Conservation (phyloP, 2,888 invertebrate species). For the Lacanobia wlatinum region DNA sequence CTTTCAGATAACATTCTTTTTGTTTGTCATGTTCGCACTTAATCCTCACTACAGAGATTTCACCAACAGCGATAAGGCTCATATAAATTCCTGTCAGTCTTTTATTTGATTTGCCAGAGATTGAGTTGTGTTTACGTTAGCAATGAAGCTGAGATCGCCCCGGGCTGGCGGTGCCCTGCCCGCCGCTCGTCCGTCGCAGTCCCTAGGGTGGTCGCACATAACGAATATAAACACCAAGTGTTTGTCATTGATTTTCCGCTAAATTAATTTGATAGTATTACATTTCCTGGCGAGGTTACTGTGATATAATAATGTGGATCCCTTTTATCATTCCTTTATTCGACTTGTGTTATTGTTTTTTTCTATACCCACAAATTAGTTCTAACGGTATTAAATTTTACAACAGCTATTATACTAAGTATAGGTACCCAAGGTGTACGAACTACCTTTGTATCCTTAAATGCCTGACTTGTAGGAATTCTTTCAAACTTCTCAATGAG, state of each 20-base stretch:
- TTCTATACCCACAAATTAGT: background rate
- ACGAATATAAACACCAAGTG: conserved; percentile 84
- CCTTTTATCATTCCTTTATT: conserved; percentile 27
- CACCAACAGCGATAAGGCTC: conserved; percentile 30
- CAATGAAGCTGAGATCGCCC: conserved; percentile 79
- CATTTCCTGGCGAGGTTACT: conserved; percentile 55
- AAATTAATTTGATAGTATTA: conserved; percentile 87
- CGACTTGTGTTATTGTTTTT: background rate
- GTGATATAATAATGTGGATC: conserved; percentile 28
- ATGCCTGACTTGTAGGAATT: no score
- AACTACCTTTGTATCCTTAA: background rate
- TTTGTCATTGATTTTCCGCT: conserved; percentile 89
- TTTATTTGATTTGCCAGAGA: conserved; percentile 85
- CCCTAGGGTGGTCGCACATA: conserved; percentile 82
- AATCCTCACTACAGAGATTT: background rate
- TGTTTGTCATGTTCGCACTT: background rate
- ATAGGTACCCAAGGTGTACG: background rate
- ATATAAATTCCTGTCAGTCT: conserved; percentile 66
- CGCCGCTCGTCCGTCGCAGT: conserved; percentile 64
- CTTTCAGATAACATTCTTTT: background rate
- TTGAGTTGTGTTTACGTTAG: conserved; percentile 87
- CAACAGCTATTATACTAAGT: background rate
- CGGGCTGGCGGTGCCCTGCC: conserved; percentile 68
- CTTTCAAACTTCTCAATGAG: no score
- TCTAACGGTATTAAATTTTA: background rate